Percentiles rank a stretch among this genome's conserved stretches.
These are phyloP conservation scores for Byasa hedistus DNA, from an alignment of 2,888 invertebrate genomes.

Conservation along the genomic window DNA sequence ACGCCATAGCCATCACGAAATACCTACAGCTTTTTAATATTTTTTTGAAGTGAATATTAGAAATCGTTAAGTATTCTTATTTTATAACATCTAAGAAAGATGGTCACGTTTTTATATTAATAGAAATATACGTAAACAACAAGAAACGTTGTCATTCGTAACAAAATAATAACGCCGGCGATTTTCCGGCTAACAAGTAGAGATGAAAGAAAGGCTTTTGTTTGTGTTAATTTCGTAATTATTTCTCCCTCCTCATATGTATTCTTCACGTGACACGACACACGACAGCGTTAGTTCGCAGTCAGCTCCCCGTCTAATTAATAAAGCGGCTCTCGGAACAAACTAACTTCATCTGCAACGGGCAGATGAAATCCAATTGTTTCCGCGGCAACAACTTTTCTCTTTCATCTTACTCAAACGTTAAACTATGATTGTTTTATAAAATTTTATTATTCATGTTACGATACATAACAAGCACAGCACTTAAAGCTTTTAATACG, in stretches of 20 bases:
- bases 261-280: slow-evolving; percentile 10
- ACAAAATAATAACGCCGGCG: no score
- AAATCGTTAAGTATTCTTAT: no score
- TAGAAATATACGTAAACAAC: no score
- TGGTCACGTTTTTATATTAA: no score
- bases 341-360: slow-evolving; percentile 8
- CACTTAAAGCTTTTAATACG: no score
- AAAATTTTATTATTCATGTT: neutral
- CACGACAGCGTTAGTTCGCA: slow-evolving; percentile 8
- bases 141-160: no score
- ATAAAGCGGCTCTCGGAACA: slow-evolving; percentile 15
- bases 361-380: slow-evolving; percentile 21
- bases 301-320: slow-evolving; percentile 15
- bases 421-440: slow-evolving; percentile 12
- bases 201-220: slow-evolving; percentile 1
- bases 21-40: no score
- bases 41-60: no score
- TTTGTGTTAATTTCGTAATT: slow-evolving; percentile 9
- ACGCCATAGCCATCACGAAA: no score
- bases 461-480: no score
- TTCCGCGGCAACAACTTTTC: slow-evolving; percentile 22
- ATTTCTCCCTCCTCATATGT: slow-evolving; percentile 16
- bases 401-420: slow-evolving; percentile 11
- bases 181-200: neutral
- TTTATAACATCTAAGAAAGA: no score